These are phyloP conservation scores for Agrochola circellaris DNA, from an alignment of 2,888 invertebrate species.

Conservation along the genomic window DNA sequence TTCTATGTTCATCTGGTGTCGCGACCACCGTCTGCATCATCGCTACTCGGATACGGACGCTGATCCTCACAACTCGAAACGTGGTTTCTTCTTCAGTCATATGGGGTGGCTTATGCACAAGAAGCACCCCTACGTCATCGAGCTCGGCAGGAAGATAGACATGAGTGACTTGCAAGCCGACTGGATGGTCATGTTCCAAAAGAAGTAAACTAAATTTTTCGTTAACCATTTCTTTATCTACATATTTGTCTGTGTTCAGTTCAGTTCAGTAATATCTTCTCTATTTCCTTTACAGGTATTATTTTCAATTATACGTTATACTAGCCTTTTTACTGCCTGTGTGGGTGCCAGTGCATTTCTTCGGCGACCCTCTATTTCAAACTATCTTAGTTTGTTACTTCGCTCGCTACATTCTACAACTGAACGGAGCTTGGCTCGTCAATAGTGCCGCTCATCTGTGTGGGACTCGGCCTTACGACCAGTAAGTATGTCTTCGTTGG, in stretches of 20 bases:
- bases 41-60: too few species aligned
- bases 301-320: too few species aligned
- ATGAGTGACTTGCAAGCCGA: slow-evolving; percentile 94
- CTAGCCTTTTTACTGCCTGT: too few species aligned
- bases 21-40: slow-evolving; percentile 95
- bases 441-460: slow-evolving; percentile 95
- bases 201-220: too few species aligned
- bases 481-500: too few species aligned
- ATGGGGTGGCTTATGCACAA: too few species aligned
- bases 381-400: slow-evolving; percentile 91
- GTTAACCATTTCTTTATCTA: too few species aligned
- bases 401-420: slow-evolving; percentile 91
- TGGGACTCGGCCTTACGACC: slow-evolving; percentile 89
- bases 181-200: slow-evolving; percentile 90
- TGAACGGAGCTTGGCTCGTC: slow-evolving; percentile 96
- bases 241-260: too few species aligned
- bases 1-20: slow-evolving; percentile 92
- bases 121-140: slow-evolving; percentile 72
- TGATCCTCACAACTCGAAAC: too few species aligned
- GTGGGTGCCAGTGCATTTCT: slow-evolving; percentile 71
- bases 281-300: too few species aligned
- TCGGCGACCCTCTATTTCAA: slow-evolving; percentile 92
- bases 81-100: too few species aligned
- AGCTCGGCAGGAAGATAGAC: slow-evolving; percentile 92
- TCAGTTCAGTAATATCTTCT: too few species aligned